Conservation (phyloP, 1,140 invertebrate species). For the Chironomus tepperi region DNA sequence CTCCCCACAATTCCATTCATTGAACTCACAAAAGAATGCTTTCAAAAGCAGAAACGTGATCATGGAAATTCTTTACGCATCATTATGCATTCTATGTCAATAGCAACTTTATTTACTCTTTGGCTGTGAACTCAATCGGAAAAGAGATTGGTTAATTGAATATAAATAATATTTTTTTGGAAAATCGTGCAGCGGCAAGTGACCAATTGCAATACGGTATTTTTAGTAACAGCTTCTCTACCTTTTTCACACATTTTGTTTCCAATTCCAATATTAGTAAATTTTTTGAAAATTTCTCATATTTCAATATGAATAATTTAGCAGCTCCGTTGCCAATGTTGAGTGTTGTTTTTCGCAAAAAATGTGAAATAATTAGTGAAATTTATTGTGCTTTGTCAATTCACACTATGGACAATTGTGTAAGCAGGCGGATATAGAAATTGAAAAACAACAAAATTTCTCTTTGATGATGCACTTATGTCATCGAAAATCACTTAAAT, state of each 20-base stretch:
- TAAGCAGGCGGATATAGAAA: neutral
- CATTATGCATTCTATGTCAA: constrained; percentile 13
- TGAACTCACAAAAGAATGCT: too few species aligned
- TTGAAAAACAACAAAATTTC: neutral
- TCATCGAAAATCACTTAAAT: neutral
- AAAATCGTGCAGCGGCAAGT: constrained; percentile 3
- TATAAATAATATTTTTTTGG: too few species aligned
- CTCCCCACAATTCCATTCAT: too few species aligned
- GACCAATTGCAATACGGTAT: neutral
- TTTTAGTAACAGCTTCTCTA: neutral
- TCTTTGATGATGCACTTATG: constrained; percentile 7
- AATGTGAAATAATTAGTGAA: too few species aligned
- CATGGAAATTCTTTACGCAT: constrained; percentile 2
- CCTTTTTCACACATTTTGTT: neutral
- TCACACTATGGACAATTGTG: neutral
- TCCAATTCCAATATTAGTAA: neutral
- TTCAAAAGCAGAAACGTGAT: neutral
- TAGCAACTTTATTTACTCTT: neutral
- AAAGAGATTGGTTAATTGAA: neutral
- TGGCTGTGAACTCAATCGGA: neutral
- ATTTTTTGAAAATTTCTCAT: too few species aligned
- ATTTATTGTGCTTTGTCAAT: too few species aligned
- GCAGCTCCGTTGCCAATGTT: too few species aligned
- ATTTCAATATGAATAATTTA: too few species aligned
- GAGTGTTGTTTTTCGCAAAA: too few species aligned